Evolutionary conservation across 2,113 vertebrate genomes (phyloP).

Genomic region (Semnopithecus entellus): DNA sequence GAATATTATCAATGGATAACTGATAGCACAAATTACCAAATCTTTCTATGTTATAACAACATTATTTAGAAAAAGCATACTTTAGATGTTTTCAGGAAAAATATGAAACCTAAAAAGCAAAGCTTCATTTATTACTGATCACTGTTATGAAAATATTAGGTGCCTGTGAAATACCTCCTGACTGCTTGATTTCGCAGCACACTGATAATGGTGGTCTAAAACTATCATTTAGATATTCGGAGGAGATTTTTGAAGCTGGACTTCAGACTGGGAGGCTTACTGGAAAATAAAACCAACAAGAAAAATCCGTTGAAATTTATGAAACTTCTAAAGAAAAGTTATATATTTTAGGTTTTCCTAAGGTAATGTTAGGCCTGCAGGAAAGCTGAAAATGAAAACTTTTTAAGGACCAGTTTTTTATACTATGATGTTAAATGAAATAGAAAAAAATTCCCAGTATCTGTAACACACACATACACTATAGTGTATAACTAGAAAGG

Average conservation of each 20-base stretch:
- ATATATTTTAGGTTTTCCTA: not conserved
- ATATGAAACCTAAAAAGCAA: not conserved
- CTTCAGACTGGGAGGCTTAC: not conserved
- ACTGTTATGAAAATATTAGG: not conserved
- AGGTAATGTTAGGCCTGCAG: not conserved
- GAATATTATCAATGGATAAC: not conserved
- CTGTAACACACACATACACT: not conserved
- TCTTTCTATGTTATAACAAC: not conserved
- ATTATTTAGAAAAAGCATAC: not conserved
- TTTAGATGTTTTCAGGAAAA: not conserved
- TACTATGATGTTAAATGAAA: not conserved
- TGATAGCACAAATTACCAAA: not conserved
- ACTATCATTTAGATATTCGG: not conserved
- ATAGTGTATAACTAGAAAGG: not conserved
- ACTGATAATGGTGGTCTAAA: not conserved
- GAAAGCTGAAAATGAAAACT: not conserved
- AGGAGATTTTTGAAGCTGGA: not conserved
- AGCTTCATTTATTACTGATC: not conserved
- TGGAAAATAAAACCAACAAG: slow-evolving; percentile 31
- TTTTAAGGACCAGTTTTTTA: not conserved
- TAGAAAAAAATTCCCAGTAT: not conserved
- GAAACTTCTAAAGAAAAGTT: not conserved
- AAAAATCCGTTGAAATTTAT: not conserved
- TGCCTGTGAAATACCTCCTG: not conserved
- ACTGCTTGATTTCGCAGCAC: not conserved